phyloP scores from a whole-genome alignment of 2,888 invertebrate species.

The Marasmarcha lunaedactyla region DNA sequence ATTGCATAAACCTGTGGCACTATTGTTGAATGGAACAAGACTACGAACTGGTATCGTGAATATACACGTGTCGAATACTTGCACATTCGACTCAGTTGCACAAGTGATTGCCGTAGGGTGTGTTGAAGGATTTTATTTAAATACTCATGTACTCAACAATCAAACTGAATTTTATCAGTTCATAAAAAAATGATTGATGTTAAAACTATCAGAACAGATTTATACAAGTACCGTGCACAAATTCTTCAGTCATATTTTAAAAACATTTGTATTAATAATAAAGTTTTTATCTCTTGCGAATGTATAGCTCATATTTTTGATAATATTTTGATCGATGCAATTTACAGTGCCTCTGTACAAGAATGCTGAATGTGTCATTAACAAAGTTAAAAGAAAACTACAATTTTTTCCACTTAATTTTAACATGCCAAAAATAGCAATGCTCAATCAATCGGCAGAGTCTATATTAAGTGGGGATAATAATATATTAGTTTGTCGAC shows the following conservation, averaged over 20 bases:
- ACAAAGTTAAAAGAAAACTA: too few species aligned
- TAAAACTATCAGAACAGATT: background rate
- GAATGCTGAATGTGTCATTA: too few species aligned
- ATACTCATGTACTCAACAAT: conserved; percentile 5
- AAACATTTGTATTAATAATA: too few species aligned
- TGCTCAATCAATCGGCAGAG: too few species aligned
- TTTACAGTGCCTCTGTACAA: too few species aligned
- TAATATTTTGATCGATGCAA: too few species aligned
- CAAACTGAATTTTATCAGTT: conserved; percentile 1
- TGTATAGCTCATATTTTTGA: too few species aligned
- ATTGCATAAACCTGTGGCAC: conserved; percentile 6
- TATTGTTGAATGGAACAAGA: conserved; percentile 4
- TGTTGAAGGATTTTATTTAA: conserved; percentile 9
- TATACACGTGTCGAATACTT: background rate
- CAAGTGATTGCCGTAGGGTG: conserved; percentile 9
- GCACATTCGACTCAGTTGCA: conserved; percentile 1
- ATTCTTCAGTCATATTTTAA: background rate
- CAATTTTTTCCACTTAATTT: too few species aligned
- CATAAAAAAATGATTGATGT: background rate
- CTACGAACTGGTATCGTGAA: background rate
- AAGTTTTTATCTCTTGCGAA: too few species aligned
- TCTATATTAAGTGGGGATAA: too few species aligned
- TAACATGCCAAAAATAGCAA: too few species aligned
- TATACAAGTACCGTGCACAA: background rate
- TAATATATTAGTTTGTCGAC: too few species aligned